Base-by-base conservation (phyloP, 2,113 vertebrate species). In the Indicator indicator region DNA sequence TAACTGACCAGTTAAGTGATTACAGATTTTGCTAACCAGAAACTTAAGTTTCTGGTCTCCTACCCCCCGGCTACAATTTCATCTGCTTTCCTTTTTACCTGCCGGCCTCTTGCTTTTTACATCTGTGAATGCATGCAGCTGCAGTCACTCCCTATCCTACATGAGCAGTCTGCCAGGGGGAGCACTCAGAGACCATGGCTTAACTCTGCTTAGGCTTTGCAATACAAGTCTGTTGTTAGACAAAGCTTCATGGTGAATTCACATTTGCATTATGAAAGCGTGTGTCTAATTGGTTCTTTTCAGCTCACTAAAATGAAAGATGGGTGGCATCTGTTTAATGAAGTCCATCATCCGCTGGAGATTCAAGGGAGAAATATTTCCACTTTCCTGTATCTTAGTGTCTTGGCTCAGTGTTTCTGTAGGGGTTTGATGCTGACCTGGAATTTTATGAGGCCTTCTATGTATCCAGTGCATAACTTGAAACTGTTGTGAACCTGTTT, bases 211-310 rank as follows among this genome's bases (percentile, higher is more conserved):
- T 95, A 81, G 69, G 82, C 75, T 95, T 86, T 85, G 64, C 93
- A 84, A 46, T 84, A 55, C 91, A 85, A 88, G 78, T 82, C 42
- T 80, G 68, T 86, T 92, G 92, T 88, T 72, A 92, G 75, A 94
- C 93, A 86, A 91, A 95, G 91, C 91, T 83, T 89, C 12, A 23
- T 40, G 15, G 0, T 52, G 75, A 88, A 94, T 89, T 89, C 90
- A 27, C 67, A 2, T 80, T 91, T 83, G 80, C 87, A 83, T 93
- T 83, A 90, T 58, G 73, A 88, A 83, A 91, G 91, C 2, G 7
- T 80, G 62, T 87, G 64, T 77, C 88, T 94, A 83, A 95, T 93
- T 94, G 44, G 55, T 86, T 88, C 75, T 94, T 94, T 96, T 91
- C 78, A 93, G 79, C 54, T 71, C n/a, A 71, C 56, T 64, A 59